Base-by-base conservation (phyloP, 2,888 invertebrate genomes). In the Ceramica pisi region DNA sequence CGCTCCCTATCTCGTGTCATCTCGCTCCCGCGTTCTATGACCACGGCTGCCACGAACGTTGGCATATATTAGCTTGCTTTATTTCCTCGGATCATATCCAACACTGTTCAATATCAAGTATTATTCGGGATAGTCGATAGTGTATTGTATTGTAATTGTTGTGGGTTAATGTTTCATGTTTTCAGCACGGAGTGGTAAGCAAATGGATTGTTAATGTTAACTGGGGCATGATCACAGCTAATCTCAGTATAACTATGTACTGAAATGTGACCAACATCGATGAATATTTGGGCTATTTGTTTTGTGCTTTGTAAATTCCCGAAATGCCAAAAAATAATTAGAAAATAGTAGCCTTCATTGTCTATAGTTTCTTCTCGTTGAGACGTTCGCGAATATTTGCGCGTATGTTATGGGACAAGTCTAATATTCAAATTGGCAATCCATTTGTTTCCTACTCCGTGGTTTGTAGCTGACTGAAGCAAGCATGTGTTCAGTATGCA, bases 31-130 rank as follows among this genome's bases (percentile, higher is more conserved):
- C 44, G 16, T 51, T 21, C 21, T 38, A 12, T 44, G 55, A 48
- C 44, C 19, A 7, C 26, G 21, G 26, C 12, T 59, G 12, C 26
- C 26, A 23, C 12, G 38, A 53, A 51, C 26, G 0, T 59, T 59
- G 46, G 26, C 26, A 19, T 53, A 21, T 38, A 57, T 26, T 78
- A 75, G 62, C 60, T 70, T 55, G 71, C 72, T 61, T 74, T 71
- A 57, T 59, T 66, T 78, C 76, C 65, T 79, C 21, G 61, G 53
- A 78, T 73, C 63, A 64, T 73, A 73, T 76, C 64, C 57, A 79
- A 60, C 53, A 53, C 65, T 73, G 70, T 75, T 75, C 65, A 63
- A 64, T 81, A 70, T 72, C 35, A 64, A 83, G 77, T 79, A 84
- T 83, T 81, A 72, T 61, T 67, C 35, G 72, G 19, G 64, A 67